phyloP scores from a whole-genome alignment of 2,797 vertebrate genomes.

The Rhabdomys pumilio region DNA sequence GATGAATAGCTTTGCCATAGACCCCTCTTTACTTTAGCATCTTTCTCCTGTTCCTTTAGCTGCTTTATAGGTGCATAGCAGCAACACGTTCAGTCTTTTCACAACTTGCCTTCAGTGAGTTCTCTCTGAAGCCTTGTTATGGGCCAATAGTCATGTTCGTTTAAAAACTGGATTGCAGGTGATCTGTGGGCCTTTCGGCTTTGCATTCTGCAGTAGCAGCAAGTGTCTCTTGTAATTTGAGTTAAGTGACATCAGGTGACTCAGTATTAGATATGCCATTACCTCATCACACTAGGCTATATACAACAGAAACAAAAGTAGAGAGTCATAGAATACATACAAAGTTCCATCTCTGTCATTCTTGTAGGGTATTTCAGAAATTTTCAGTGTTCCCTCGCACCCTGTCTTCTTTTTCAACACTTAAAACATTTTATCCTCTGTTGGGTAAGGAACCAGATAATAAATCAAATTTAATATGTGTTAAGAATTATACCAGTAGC shows the following conservation, averaged over 20 bases:
- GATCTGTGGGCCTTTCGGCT: neutral
- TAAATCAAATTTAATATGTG: constrained; percentile 36
- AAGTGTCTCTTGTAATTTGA: neutral
- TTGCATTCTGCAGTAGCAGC: neutral
- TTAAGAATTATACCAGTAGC: constrained; percentile 70
- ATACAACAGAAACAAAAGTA: constrained; percentile 1
- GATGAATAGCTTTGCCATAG: neutral
- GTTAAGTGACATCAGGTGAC: neutral
- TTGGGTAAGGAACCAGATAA: neutral
- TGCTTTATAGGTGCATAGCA: neutral
- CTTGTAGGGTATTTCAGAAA: neutral
- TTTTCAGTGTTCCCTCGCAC: neutral
- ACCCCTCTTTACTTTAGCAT: neutral
- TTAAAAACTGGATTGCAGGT: neutral
- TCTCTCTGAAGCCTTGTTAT: neutral
- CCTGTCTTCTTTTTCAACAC: neutral
- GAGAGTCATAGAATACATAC: neutral
- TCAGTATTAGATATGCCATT: neutral
- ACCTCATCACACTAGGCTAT: neutral
- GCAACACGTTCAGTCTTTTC: neutral
- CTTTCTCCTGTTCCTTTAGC: neutral
- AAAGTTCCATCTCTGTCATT: neutral
- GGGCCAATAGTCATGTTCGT: neutral
- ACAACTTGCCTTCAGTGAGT: neutral
- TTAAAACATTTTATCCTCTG: neutral